phyloP scores from a whole-genome alignment of 2,797 vertebrate genomes.

The Coccyzus lansbergi region DNA sequence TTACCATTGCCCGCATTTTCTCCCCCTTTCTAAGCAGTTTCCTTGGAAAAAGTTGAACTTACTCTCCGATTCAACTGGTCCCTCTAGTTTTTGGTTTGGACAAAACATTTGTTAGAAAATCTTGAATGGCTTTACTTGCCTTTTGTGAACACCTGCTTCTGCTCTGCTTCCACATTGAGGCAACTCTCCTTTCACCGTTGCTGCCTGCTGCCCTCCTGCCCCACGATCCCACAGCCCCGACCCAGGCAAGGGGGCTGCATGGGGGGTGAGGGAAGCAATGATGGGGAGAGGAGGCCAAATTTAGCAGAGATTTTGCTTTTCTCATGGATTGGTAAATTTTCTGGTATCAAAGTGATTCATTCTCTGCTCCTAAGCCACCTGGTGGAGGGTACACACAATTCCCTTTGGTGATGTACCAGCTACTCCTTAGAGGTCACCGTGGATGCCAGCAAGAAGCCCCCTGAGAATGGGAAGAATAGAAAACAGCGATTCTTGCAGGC shows the following conservation, averaged over 20 bases:
- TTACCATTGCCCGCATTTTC: background rate
- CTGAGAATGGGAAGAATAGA: background rate
- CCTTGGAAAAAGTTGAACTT: background rate
- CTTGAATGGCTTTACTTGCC: background rate
- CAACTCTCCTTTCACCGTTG: background rate
- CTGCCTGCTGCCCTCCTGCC: background rate
- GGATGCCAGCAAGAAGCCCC: background rate
- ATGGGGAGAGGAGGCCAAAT: background rate
- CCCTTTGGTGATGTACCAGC: fast-evolving
- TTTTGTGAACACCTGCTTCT: fast-evolving
- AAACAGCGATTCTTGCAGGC: background rate
- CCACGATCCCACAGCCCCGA: fast-evolving
- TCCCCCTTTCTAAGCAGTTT: background rate
- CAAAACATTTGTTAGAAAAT: fast-evolving
- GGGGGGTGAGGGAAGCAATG: background rate
- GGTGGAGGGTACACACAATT: background rate
- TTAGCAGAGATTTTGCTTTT: background rate
- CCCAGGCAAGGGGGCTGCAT: background rate
- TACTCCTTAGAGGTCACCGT: background rate
- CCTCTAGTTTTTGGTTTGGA: background rate
- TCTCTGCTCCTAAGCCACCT: background rate
- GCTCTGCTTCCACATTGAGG: fast-evolving
- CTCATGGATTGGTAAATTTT: too few relatives aligned
- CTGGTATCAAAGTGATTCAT: background rate
- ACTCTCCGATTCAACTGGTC: background rate